Base-by-base conservation (phyloP, 92 coral and sea anemone genomes). In the Paragorgia papillata region DNA sequence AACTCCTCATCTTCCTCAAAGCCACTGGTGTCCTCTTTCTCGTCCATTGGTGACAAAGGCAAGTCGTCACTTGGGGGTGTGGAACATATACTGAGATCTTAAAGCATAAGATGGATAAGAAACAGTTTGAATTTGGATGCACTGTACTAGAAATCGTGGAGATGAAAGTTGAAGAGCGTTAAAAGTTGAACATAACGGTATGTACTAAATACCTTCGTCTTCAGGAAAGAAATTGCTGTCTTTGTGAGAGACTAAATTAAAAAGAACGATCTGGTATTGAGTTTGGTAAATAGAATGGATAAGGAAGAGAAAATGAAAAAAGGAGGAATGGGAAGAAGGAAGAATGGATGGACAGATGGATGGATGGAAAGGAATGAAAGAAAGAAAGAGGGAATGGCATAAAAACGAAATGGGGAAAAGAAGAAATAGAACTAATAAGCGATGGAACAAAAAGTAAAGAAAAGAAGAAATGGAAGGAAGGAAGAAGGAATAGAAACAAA, bases 241-340 rank as follows among this genome's bases (percentile, higher is more conserved):
- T 41, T 66, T 66, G 31, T 66, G 55, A 44, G 50, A 66, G 3
- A 29, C 74, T 66, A 43, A 44, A 66, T 40, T 21, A 41, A 18
- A 10, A 46, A 15, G n/a, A 2, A 2, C 2, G 53, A 15, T 4
- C 10, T 46, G 53, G 7, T 46, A 46, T 2, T 15, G n/a, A 46
- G 43, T 4, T 4, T 37, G 37, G 32, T 19, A 39, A 41, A 31
- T 25, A 28, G 2, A 17, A 56, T 5, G 4, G 17, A 1, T 2
- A 26, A 35, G 49, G 56, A 28, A 14, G 25, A 58, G 40, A 3
- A 9, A 58, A 25, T 0, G 46, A 33, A 40, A 0, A 9, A 33
- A 37, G 58, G 27, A 39, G 22, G 30, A 56, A 28, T 6, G 31
- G 74, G 4, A n/a, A 1, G 32, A 26, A 35, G 26, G 56, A 18